phyloP scores from a whole-genome alignment of 2,888 invertebrate species.

The Parthenolecanium corni region DNA sequence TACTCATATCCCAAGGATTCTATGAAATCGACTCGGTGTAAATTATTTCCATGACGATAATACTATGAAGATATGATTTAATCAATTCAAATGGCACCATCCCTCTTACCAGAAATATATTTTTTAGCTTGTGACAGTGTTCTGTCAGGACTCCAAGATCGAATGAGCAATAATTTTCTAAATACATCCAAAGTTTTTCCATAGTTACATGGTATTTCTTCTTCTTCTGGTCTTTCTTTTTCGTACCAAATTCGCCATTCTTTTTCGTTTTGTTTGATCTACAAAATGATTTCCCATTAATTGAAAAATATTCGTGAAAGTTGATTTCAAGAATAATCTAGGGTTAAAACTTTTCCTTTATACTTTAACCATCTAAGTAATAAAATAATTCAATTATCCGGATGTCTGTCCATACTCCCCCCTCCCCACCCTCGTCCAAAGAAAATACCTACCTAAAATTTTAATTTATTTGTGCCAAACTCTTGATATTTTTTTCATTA shows the following conservation, averaged over 20 bases:
- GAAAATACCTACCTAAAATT: too few relatives aligned
- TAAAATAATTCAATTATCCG: too few relatives aligned
- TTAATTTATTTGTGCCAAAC: too few relatives aligned
- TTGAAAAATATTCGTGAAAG: too few relatives aligned
- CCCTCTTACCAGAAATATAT: conserved; percentile 62
- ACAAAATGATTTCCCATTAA: conserved; percentile 14
- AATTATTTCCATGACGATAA: not conserved
- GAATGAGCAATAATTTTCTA: conserved; percentile 67
- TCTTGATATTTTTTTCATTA: too few relatives aligned
- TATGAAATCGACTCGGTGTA: conserved; percentile 34
- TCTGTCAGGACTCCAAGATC: conserved; percentile 92
- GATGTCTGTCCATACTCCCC: too few relatives aligned
- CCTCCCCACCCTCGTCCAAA: too few relatives aligned
- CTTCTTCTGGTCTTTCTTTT: conserved; percentile 83
- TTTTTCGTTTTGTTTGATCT: conserved; percentile 71
- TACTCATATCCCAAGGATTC: conserved; percentile 77
- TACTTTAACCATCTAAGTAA: too few relatives aligned
- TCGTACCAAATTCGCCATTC: conserved; percentile 89
- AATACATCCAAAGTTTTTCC: conserved; percentile 76
- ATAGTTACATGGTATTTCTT: conserved; percentile 77
- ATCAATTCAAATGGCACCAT: not conserved
- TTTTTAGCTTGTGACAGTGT: conserved; percentile 85
- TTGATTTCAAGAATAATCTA: too few relatives aligned
- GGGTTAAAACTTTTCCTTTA: too few relatives aligned
- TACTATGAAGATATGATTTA: not conserved